Evolutionary conservation across 1,140 invertebrate species (phyloP), one percentile per base, ranked within the genome.

Genomic region (Aphelinus atriplicis): DNA sequence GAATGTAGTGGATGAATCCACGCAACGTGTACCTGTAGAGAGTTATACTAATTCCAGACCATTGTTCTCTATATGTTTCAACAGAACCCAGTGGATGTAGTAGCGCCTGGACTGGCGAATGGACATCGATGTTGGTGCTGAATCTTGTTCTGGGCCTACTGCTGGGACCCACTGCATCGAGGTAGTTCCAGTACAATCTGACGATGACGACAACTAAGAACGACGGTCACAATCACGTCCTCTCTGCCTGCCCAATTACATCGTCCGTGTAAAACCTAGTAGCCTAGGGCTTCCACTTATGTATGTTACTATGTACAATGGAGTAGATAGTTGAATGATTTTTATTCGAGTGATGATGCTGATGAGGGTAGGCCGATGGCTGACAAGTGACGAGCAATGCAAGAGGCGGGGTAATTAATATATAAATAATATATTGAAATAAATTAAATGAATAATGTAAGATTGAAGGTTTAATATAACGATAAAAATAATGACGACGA

Each of bases 251-350:
- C 78, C 77, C 81, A 79, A 87, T 82, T 83, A 84, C 84, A 86
- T 87, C 84, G 85, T 88, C 86, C 85, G 86, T 85, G 82, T 86
- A 86, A 85, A 87, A 85, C 85, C 85, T 87, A 87, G 87, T 87
- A 87, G 85, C 82, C 86, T 88, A 88, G 87, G 87, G 87, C 87
- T 88, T 88, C 87, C 86, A 88, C 81, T 86, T 87, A 87, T 87
- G 78, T 85, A 87, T 86, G 84, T 87, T 85, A 87, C 82, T 84
- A 86, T 87, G 82, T 87, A 85, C 77, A 79, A 80, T 85, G 81
- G 79, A 84, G 80, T 88, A 88, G 86, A 82, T 87, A 87, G 84
- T 81, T 80, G 79, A 85, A 82, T 86, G 79, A 86, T 85, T 86
- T 86, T 85, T 82, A 86, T 83, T 84, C 78, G 77, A 82, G 69